phyloP scores from a whole-genome alignment of 2,113 vertebrate genomes.

The Lagenorhynchus albirostris region DNA sequence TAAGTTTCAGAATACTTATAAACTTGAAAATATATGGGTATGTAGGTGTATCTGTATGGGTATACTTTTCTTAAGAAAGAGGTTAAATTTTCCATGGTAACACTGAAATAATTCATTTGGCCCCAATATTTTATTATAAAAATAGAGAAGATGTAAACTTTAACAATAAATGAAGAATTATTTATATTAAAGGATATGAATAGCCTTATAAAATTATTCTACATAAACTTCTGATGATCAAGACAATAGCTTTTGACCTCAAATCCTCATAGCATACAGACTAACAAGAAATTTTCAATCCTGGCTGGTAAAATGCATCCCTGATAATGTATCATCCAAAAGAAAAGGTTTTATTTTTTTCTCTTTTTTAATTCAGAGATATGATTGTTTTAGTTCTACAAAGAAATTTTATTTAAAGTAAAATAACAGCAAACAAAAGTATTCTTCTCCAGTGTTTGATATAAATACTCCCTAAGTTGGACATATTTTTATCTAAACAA shows the following conservation, averaged over 20 bases:
- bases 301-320: neutral
- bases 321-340: neutral
- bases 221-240: neutral
- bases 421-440: neutral
- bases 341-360: neutral
- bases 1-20: neutral
- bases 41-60: neutral
- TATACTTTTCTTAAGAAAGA: neutral
- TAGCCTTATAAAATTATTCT: neutral
- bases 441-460: neutral
- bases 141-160: neutral
- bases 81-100: neutral
- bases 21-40: neutral
- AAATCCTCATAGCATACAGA: neutral
- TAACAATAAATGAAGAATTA: neutral
- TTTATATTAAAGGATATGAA: neutral
- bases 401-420: neutral
- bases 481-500: neutral
- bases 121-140: neutral
- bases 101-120: neutral
- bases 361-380: neutral
- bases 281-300: neutral
- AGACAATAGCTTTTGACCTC: neutral
- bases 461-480: neutral
- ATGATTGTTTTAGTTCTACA: neutral